Evolutionary conservation across 2,113 vertebrate genomes (phyloP).

Genomic region (Muntiacus reevesi): DNA sequence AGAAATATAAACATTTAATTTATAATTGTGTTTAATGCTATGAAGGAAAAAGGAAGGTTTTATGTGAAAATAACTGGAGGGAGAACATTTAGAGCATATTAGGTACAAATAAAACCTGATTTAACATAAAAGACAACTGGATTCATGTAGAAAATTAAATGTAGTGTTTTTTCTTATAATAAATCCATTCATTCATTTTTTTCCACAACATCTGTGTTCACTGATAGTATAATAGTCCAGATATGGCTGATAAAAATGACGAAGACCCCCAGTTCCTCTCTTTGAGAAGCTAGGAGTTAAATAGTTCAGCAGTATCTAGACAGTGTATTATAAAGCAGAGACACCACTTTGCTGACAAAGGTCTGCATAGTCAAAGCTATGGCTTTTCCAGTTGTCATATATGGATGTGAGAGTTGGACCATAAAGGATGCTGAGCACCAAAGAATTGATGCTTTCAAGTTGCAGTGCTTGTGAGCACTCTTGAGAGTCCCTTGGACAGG

Average conservation of each 20-base stretch:
- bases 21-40: background rate
- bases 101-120: background rate
- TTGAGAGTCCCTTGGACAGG: background rate
- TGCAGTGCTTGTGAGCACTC: background rate
- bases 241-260: background rate
- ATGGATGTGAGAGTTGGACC: background rate
- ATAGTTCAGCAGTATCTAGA: background rate
- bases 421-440: background rate
- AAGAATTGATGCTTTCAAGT: background rate
- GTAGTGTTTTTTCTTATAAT: background rate
- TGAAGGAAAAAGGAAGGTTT: background rate
- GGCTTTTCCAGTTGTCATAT: background rate
- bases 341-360: background rate
- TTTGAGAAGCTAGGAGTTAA: background rate
- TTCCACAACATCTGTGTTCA: background rate
- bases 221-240: background rate
- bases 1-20: slow-evolving; percentile 24
- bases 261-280: background rate
- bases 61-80: background rate
- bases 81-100: background rate
- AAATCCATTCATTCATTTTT: background rate
- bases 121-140: background rate
- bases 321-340: background rate
- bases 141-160: background rate
- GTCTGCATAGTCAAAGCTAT: background rate